Conservation (phyloP, 2,113 vertebrate genomes). For the Microtus montanus region DNA sequence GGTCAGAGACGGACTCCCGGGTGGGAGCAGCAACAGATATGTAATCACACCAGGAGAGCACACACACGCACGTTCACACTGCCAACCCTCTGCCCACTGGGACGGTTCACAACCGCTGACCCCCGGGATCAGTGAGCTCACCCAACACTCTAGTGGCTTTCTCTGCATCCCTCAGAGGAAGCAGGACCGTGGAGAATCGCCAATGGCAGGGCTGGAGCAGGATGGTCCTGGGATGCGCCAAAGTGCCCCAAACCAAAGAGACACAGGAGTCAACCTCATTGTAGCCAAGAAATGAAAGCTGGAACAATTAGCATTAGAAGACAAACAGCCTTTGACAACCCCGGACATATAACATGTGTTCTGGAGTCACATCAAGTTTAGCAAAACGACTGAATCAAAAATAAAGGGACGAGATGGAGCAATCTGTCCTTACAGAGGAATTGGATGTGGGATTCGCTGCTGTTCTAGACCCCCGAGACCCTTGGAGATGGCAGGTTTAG, state of each 20-base stretch:
- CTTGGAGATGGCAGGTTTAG: not conserved
- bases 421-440: not conserved
- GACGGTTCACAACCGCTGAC: not conserved
- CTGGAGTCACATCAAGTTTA: not conserved
- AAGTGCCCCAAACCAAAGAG: not conserved
- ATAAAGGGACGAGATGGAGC: not conserved
- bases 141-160: not conserved
- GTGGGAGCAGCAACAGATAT: no score
- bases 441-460: not conserved
- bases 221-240: not conserved
- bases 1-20: not conserved
- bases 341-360: not conserved
- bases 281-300: not conserved
- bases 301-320: not conserved
- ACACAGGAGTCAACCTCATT: not conserved
- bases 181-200: not conserved
- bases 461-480: not conserved
- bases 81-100: not conserved
- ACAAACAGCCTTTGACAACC: not conserved
- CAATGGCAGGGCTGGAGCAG: not conserved
- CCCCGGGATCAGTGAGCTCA: not conserved
- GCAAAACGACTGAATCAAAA: not conserved
- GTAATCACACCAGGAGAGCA: not conserved
- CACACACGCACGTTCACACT: not conserved
- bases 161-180: not conserved